These are phyloP conservation scores for Hyperopisus bebe DNA, from an alignment of 2,113 vertebrate species.

Conservation along the genomic window DNA sequence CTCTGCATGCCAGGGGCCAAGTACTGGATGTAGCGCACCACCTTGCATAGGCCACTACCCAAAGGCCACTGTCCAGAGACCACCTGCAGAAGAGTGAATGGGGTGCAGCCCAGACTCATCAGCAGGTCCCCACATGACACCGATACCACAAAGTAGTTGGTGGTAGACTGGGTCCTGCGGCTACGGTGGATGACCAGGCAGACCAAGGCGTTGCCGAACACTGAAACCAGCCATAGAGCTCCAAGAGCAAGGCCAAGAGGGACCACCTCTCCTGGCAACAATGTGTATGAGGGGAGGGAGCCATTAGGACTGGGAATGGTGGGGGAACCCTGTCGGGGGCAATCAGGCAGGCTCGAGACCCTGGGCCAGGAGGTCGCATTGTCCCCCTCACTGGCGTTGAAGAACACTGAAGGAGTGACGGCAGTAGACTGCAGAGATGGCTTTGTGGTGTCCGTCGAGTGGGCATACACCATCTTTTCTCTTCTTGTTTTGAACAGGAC, in stretches of 20 bases:
- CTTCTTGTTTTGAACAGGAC: constrained; percentile 14
- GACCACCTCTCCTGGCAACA: constrained; percentile 60
- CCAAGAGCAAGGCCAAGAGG: constrained; percentile 64
- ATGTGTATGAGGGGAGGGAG: constrained; percentile 41
- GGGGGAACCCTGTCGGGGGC: constrained; percentile 24
- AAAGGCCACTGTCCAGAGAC: constrained; percentile 66
- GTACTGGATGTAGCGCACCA: constrained; percentile 73
- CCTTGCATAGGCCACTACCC: constrained; percentile 63
- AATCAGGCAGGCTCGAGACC: constrained; percentile 30
- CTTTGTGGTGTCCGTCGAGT: constrained; percentile 50
- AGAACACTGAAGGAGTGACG: constrained; percentile 51
- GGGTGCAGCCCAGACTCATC: constrained; percentile 63
- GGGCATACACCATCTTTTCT: constrained; percentile 58
- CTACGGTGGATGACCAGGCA: constrained; percentile 87
- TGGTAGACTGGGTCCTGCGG: constrained; percentile 83
- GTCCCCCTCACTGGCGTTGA: constrained; percentile 56
- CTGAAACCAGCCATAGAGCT: constrained; percentile 72
- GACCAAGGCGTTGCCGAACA: constrained; percentile 79
- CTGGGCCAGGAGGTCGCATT: constrained; percentile 36
- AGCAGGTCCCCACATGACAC: constrained; percentile 85
- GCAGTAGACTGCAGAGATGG: constrained; percentile 31
- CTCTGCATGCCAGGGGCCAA: constrained; percentile 79
- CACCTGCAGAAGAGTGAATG: constrained; percentile 76
- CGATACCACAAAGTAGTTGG: constrained; percentile 89
- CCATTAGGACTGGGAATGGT: constrained; percentile 42